These are phyloP conservation scores for Dryocosmus kuriphilus DNA, from an alignment of 2,888 invertebrate species.

Conservation along the genomic window DNA sequence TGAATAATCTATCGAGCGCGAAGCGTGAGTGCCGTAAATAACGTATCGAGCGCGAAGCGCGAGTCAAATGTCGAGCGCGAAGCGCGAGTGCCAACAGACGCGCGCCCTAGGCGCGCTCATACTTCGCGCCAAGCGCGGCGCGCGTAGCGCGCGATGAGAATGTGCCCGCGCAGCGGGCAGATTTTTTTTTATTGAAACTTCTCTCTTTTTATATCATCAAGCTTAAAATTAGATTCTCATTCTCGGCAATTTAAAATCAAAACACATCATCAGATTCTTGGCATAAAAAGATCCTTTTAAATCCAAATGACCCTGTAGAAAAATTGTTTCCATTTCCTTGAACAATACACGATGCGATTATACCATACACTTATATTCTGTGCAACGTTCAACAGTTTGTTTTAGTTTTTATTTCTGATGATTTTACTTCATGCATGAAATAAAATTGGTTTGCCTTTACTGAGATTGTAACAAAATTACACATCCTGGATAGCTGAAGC, in stretches of 20 bases:
- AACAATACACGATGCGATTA: not conserved
- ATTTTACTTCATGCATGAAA: not conserved
- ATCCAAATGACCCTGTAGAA: not conserved
- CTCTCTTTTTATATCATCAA: not conserved
- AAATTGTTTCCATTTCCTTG: not conserved
- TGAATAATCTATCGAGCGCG: no score
- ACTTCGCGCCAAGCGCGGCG: no score
- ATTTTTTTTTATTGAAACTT: not conserved
- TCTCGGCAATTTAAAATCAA: not conserved
- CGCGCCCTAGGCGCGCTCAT: no score
- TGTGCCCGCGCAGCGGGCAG: no score
- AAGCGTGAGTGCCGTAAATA: no score
- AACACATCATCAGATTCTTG: not conserved
- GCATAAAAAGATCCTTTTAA: not conserved
- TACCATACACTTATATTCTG: not conserved
- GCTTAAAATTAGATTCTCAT: not conserved
- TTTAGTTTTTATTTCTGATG: not conserved
- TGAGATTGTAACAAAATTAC: not conserved
- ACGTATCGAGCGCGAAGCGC: no score
- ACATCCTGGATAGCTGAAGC: not conserved
- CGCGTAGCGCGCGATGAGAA: no score
- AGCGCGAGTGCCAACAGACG: no score
- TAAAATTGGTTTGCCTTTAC: conserved; percentile 13
- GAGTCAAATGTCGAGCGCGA: no score
- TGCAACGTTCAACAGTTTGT: not conserved